Evolutionary conservation across 2,113 vertebrate genomes (phyloP).

Genomic region (Gila orcuttii): DNA sequence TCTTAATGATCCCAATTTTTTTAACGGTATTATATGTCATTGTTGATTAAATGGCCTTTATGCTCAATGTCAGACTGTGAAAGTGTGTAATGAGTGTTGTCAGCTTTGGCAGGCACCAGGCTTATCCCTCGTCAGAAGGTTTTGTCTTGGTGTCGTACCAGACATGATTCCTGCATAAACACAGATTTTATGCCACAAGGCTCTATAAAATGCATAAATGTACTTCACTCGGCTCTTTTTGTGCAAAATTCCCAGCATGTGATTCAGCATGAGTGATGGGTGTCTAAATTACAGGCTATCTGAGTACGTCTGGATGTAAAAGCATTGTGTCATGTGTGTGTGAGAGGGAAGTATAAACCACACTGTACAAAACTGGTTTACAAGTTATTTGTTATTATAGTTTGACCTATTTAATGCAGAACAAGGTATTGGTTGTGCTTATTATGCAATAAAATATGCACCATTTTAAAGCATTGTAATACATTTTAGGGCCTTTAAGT

Average conservation of each 20-base stretch:
- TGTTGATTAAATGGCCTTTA: background rate
- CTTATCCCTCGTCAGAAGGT: background rate
- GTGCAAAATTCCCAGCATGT: slow-evolving; percentile 19
- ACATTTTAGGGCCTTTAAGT: background rate
- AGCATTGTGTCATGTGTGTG: background rate
- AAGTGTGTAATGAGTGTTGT: background rate
- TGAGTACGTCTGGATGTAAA: background rate
- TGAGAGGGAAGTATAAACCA: background rate
- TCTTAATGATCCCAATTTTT: background rate
- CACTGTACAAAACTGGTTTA: background rate
- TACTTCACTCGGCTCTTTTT: background rate
- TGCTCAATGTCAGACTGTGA: background rate
- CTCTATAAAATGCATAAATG: background rate
- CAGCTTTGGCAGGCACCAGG: background rate
- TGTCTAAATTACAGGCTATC: background rate
- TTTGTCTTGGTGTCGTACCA: background rate
- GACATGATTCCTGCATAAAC: slow-evolving; percentile 12
- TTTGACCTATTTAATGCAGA: background rate
- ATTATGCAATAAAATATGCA: slow-evolving; percentile 13
- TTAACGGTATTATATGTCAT: background rate
- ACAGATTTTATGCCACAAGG: background rate
- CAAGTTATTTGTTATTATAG: background rate
- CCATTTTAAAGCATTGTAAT: background rate
- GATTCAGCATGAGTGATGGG: slow-evolving; percentile 31
- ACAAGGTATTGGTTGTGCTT: background rate